Evolutionary conservation across 2,113 vertebrate genomes (phyloP), one percentile per base, ranked within the genome.

Genomic region (Phalacrocorax brasilianus): DNA sequence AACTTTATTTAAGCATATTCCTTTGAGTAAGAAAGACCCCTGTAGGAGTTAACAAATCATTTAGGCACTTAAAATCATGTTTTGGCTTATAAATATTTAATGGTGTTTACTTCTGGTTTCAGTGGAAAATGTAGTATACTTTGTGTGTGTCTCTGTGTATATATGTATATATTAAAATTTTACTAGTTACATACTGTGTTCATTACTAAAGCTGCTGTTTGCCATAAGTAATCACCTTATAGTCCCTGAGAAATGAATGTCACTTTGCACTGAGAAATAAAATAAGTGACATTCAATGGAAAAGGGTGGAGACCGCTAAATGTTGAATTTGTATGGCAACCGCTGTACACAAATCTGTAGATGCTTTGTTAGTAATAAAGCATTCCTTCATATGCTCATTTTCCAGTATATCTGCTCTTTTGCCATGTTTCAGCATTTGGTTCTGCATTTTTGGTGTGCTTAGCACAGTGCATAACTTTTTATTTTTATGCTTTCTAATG

Each of bases 161-260:
- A 56, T 81, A 89, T 38, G 23, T 74, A 63, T 68, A n/a, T 90
- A 86, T 55, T 76, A 84, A 88, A 61, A 61, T 88, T 88, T 87
- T 75, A 80, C 65, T 87, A 2, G n/a, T 76, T 91, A 72, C n/a
- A 18, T 83, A 62, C 35, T 3, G 18, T 67, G 30, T 90, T 85
- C 47, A 52, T 90, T 89, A 52, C 30, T 77, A 53, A 93, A 88
- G 59, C 78, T 91, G 68, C 91, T 96, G 81, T 87, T 95, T 91
- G 61, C 95, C 91, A 88, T 44, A 94, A 97, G 95, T 97, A 94
- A 97, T 91, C 80, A 91, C 86, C 80, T 71, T 33, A 14, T 3
- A 42, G 27, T 91, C 80, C 80, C 92, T 50, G 53, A 73, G 50
- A 74, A 81, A 76, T 93, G 91, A 85, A 92, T 91, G 96, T 81